phyloP scores from a whole-genome alignment of 2,113 vertebrate species.

The Notothenia rossii region DNA sequence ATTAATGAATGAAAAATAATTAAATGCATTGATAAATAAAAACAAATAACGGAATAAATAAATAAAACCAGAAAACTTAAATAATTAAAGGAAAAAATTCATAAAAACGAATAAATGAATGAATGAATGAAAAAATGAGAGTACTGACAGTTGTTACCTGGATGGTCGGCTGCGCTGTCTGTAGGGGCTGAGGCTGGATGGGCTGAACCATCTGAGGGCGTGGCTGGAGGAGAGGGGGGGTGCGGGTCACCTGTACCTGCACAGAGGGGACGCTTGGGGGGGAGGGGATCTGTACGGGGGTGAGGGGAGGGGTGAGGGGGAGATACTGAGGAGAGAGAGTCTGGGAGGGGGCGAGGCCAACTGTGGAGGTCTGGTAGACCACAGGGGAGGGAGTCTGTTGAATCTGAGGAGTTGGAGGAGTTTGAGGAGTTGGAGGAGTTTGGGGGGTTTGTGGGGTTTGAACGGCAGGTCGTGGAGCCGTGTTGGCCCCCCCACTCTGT shows the following conservation, averaged over 20 bases:
- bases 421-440: conserved; percentile 29
- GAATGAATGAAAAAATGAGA: not conserved
- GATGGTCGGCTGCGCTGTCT: conserved; percentile 69
- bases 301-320: conserved; percentile 77
- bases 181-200: conserved; percentile 79
- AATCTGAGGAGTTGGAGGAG: conserved; percentile 45
- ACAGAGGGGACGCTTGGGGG: conserved; percentile 23
- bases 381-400: conserved; percentile 42
- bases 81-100: too few species aligned
- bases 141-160: conserved; percentile 63
- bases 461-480: conserved; percentile 24
- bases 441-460: conserved; percentile 54
- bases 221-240: conserved; percentile 89
- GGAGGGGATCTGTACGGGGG: conserved; percentile 73
- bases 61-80: too few species aligned
- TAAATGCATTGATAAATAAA: too few species aligned
- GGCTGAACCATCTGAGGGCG: conserved; percentile 83
- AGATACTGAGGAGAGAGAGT: conserved; percentile 72
- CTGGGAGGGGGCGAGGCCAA: conserved; percentile 78
- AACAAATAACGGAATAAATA: too few species aligned
- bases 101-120: too few species aligned
- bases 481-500: conserved; percentile 31
- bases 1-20: too few species aligned
- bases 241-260: conserved; percentile 79
- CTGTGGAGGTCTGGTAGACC: conserved; percentile 59